Conservation (phyloP, 2,113 vertebrate genomes). For the Tapirus terrestris region DNA sequence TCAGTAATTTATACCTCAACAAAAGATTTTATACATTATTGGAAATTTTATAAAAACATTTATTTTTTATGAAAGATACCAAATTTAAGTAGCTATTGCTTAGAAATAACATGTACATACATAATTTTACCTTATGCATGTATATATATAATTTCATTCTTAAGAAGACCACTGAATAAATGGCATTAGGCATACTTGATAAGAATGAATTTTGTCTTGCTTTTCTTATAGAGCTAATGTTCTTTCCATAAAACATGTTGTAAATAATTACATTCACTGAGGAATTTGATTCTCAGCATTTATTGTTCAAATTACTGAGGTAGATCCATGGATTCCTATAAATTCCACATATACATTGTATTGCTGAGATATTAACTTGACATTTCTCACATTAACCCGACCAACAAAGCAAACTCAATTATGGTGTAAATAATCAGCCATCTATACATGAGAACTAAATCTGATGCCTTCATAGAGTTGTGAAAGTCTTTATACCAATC, state of each 20-base stretch:
- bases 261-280: background rate
- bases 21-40: background rate
- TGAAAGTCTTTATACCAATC: background rate
- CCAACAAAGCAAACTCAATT: background rate
- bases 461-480: background rate
- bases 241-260: background rate
- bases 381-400: background rate
- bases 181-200: background rate
- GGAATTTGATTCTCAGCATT: background rate
- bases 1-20: background rate
- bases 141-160: background rate
- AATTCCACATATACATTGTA: background rate
- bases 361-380: background rate
- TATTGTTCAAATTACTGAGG: background rate
- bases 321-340: background rate
- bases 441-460: background rate
- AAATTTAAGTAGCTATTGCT: background rate
- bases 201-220: background rate
- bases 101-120: background rate
- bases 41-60: background rate
- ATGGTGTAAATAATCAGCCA: background rate
- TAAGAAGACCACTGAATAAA: background rate
- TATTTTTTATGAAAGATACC: background rate
- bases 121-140: no score
- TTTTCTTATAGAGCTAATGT: background rate